Conservation (phyloP, 2,797 vertebrate genomes). For the Denticeps clupeoides region DNA sequence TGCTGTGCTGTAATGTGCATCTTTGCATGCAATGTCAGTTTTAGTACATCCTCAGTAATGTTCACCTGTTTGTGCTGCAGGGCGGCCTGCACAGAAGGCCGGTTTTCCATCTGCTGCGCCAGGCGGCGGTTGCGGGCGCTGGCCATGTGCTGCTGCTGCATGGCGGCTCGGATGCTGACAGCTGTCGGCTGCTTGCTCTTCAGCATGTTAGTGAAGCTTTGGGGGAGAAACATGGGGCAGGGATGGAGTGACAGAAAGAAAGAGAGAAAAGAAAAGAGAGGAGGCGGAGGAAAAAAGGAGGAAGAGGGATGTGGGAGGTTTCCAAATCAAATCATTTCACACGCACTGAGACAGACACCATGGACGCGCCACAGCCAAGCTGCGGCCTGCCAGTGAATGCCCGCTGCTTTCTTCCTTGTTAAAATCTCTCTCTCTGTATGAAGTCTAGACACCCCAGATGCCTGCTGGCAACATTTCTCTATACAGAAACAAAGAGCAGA, state of each 20-base stretch:
- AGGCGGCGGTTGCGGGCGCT: constrained; percentile 93
- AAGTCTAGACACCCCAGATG: constrained; percentile 30
- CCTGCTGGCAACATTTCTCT: constrained; percentile 14
- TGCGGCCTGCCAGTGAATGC: constrained; percentile 36
- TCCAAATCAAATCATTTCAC: constrained; percentile 64
- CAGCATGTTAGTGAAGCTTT: constrained; percentile 99
- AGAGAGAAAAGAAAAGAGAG: constrained; percentile 34
- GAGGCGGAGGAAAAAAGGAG: constrained; percentile 41
- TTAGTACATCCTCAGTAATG: too few species aligned
- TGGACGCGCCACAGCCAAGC: constrained; percentile 33
- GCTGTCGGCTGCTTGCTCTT: constrained; percentile 98
- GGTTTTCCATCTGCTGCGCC: constrained; percentile 98
- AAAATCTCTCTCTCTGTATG: constrained; percentile 42
- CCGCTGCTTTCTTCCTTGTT: constrained; percentile 27
- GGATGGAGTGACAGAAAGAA: constrained; percentile 45
- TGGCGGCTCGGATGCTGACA: constrained; percentile 89
- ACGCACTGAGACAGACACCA: constrained; percentile 35
- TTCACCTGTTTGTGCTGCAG: constrained; percentile 94
- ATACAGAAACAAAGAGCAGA: not conserved
- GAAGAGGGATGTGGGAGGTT: constrained; percentile 52
- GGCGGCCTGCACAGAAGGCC: constrained; percentile 93
- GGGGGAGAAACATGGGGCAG: constrained; percentile 62
- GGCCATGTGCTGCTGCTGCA: constrained; percentile 97
- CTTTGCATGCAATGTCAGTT: too few species aligned
- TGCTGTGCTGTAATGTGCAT: too few species aligned